A percentile compares a stretch with the other conserved stretches of the same genome.
These are phyloP conservation scores for Drosophila dunni DNA, from an alignment of 1,140 invertebrate species.

Conservation along the genomic window DNA sequence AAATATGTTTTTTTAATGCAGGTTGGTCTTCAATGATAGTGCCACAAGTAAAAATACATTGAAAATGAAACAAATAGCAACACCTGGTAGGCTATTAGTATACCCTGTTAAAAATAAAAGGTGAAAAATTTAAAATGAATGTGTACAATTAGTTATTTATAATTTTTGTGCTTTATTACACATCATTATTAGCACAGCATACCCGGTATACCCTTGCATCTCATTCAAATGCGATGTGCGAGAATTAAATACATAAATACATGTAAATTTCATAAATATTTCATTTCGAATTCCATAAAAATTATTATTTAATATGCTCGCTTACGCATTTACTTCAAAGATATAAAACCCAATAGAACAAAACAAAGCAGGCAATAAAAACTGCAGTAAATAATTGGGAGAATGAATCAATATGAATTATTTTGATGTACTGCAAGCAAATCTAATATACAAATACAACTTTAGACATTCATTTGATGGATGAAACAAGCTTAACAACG, in stretches of 20 bases:
- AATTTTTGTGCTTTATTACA: too few species aligned
- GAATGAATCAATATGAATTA: conserved; percentile 6
- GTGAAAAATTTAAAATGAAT: too few species aligned
- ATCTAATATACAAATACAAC: conserved; percentile 18
- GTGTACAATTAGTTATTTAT: too few species aligned
- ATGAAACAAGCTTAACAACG: conserved; percentile 13
- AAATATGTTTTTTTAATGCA: conserved; percentile 79
- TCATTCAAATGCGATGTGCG: background rate
- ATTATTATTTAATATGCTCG: conserved; percentile 4
- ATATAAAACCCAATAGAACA: background rate
- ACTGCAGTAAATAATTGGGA: background rate
- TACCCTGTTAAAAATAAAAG: too few species aligned
- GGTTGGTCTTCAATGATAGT: conserved; percentile 68
- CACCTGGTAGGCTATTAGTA: too few species aligned
- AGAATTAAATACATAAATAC: conserved; percentile 8
- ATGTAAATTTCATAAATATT: background rate
- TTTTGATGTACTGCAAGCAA: background rate
- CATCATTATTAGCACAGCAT: background rate
- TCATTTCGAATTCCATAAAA: background rate
- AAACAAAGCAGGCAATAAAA: conserved; percentile 4
- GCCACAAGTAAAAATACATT: conserved; percentile 57
- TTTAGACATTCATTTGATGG: conserved; percentile 15
- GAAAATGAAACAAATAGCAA: conserved; percentile 18
- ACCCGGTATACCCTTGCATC: background rate
- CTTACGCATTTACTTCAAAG: conserved; percentile 4